Percentiles rank a stretch among this genome's conserved stretches.
Conservation (phyloP, 2,888 invertebrate genomes). For the Agrotis exclamationis region DNA sequence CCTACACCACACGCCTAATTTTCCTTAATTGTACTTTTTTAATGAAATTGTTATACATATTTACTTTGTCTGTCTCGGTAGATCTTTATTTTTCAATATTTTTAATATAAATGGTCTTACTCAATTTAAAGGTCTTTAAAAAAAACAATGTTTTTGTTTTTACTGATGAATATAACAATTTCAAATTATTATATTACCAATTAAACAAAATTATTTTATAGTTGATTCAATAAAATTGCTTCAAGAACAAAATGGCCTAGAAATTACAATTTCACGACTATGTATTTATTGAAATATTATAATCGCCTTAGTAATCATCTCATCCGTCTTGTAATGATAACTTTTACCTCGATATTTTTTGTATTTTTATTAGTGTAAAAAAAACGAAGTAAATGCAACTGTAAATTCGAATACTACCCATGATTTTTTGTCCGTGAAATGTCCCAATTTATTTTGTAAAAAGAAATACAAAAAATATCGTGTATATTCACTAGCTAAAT, state of each 20-base stretch:
- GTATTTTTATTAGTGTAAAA: constrained; percentile 6
- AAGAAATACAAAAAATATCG: constrained; percentile 50
- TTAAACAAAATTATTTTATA: constrained; percentile 10
- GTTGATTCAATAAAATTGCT: constrained; percentile 49
- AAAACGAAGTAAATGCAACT: too few species aligned
- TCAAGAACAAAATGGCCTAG: constrained; percentile 66
- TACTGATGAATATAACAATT: constrained; percentile 15
- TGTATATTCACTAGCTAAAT: constrained; percentile 48
- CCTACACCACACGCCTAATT: constrained; percentile 70
- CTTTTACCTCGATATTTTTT: constrained; percentile 51
- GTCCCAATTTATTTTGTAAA: neutral
- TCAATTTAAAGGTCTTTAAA: neutral
- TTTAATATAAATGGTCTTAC: too few species aligned
- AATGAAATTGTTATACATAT: constrained; percentile 23
- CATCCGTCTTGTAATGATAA: constrained; percentile 78
- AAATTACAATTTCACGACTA: constrained; percentile 52
- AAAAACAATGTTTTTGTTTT: too few species aligned
- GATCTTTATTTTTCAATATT: too few species aligned
- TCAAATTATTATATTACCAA: neutral
- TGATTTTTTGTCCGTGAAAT: neutral
- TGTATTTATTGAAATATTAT: constrained; percentile 62
- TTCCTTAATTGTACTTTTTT: constrained; percentile 16
- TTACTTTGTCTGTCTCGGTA: neutral
- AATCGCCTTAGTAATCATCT: constrained; percentile 72
- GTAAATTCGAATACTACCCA: neutral